Evolutionary conservation across 2,888 invertebrate species (phyloP).

Genomic region (Parnassius glacialis): DNA sequence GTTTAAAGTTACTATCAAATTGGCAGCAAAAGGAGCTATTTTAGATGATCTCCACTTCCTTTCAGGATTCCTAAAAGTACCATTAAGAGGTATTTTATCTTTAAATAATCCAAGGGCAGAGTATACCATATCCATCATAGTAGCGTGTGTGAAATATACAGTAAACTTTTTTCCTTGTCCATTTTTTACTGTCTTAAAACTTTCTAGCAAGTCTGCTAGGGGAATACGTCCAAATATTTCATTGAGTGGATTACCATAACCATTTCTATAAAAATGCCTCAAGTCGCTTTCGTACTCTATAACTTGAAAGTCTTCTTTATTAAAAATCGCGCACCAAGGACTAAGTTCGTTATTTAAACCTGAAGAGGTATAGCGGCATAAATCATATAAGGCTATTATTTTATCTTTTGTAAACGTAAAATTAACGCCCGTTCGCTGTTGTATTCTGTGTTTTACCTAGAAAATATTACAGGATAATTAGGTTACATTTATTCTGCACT

Average conservation of each 20-base stretch:
- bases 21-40: too few species aligned
- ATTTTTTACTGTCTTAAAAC: too few species aligned
- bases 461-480: conserved; percentile 28
- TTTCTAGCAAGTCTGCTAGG: conserved; percentile 83
- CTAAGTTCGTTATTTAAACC: conserved; percentile 73
- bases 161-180: too few species aligned
- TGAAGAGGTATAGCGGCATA: conserved; percentile 89
- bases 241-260: conserved; percentile 74
- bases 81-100: too few species aligned
- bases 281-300: conserved; percentile 89
- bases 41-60: too few species aligned
- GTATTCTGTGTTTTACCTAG: conserved; percentile 71
- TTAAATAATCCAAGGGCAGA: conserved; percentile 85
- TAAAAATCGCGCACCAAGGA: conserved; percentile 90
- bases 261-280: conserved; percentile 83
- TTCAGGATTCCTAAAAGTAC: too few species aligned
- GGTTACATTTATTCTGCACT: background rate
- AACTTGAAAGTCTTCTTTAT: conserved; percentile 84
- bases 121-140: conserved; percentile 82
- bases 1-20: too few species aligned
- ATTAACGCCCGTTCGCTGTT: conserved; percentile 75
- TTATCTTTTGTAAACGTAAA: conserved; percentile 56
- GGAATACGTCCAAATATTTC: conserved; percentile 84
- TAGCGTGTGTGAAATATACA: conserved; percentile 84
- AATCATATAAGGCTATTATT: conserved; percentile 86